phyloP scores from a whole-genome alignment of 2,888 invertebrate genomes.

The Ferrisia virgata region DNA sequence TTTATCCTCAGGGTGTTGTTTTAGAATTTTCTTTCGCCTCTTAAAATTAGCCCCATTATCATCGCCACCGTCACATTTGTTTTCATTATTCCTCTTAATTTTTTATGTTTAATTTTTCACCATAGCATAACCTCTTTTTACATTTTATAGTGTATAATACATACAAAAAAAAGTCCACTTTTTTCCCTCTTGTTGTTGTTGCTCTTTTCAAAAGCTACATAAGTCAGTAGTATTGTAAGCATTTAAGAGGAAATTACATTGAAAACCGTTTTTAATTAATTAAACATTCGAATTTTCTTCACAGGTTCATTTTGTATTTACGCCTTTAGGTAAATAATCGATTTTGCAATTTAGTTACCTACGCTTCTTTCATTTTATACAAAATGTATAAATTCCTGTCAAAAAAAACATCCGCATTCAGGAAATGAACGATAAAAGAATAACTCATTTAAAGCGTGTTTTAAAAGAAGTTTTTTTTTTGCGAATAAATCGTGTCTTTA shows the following conservation, averaged over 20 bases:
- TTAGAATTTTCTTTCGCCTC: neutral
- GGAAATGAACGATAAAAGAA: conserved; percentile 12
- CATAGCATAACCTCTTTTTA: neutral
- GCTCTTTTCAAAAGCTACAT: neutral
- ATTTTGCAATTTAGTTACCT: conserved; percentile 30
- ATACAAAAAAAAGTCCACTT: neutral
- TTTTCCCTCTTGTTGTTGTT: neutral
- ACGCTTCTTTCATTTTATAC: neutral
- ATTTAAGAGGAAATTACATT: neutral
- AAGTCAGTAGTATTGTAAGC: conserved; percentile 2
- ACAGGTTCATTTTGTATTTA: neutral
- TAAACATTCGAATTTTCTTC: conserved; percentile 16
- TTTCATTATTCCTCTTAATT: conserved; percentile 31
- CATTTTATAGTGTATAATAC: neutral
- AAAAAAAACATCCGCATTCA: conserved; percentile 6
- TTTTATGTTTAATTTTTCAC: neutral
- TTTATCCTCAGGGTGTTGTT: conserved; percentile 19
- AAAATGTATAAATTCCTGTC: neutral
- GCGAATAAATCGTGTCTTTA: neutral
- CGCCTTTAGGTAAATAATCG: conserved; percentile 10
- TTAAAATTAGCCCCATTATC: conserved; percentile 18
- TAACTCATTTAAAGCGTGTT: conserved; percentile 12
- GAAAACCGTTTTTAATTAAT: conserved; percentile 24
- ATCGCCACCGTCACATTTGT: conserved; percentile 16
- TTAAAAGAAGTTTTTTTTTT: conserved; percentile 10